phyloP scores from a whole-genome alignment of 2,113 vertebrate species.

The Pimephales promelas region DNA sequence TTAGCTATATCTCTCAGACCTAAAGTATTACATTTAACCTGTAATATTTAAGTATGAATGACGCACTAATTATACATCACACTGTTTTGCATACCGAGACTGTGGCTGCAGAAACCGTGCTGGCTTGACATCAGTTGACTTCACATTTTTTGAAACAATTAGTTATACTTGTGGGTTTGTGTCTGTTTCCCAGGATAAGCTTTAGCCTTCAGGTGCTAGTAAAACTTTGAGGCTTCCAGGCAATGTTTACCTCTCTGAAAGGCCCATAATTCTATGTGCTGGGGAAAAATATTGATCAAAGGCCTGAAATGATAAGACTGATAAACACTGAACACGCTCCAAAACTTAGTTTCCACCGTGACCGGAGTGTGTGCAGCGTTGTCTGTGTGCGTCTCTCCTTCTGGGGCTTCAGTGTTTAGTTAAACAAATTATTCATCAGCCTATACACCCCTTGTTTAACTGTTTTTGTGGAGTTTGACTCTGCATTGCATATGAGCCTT shows the following conservation, averaged over 20 bases:
- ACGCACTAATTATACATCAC: neutral
- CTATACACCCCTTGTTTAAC: conserved; percentile 11
- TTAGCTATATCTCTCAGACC: neutral
- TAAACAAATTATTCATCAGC: conserved; percentile 9
- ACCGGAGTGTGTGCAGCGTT: neutral
- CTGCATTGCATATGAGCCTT: conserved; percentile 14
- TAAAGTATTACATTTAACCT: neutral
- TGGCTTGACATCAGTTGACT: conserved; percentile 1
- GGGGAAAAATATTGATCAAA: conserved; percentile 29
- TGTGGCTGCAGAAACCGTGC: neutral
- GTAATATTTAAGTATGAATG: neutral
- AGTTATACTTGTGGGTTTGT: neutral
- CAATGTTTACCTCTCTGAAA: neutral
- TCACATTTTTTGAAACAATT: conserved; percentile 25
- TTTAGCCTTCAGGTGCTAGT: conserved; percentile 4
- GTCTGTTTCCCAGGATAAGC: conserved; percentile 24
- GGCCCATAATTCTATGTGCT: neutral
- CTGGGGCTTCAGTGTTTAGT: neutral
- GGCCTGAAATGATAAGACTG: conserved; percentile 5
- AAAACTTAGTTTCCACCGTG: neutral
- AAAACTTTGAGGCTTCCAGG: neutral
- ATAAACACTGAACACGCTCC: neutral
- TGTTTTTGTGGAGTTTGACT: conserved; percentile 16
- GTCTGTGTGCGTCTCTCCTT: neutral
- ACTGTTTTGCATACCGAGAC: neutral